Percentiles rank a stretch among this genome's conserved stretches.
These are phyloP conservation scores for Crossocerus cetratus DNA, from an alignment of 2,888 invertebrate genomes.

Conservation along the genomic window DNA sequence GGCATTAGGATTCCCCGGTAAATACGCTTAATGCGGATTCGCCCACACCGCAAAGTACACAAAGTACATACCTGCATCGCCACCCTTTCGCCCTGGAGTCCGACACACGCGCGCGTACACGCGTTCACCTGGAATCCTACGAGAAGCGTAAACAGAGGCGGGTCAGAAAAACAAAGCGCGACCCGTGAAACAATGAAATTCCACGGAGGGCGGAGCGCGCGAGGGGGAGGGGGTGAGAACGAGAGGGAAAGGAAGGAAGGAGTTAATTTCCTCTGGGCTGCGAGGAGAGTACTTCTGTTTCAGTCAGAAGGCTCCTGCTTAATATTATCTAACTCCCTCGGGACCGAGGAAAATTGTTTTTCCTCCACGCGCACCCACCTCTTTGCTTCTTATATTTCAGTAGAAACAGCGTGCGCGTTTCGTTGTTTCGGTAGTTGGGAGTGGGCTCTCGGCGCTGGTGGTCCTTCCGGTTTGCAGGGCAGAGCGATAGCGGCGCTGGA, in stretches of 20 bases:
- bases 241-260: neutral
- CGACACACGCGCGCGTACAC: neutral
- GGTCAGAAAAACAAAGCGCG: conserved; percentile 10
- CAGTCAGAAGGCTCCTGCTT: conserved; percentile 45
- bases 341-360: conserved; percentile 5
- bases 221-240: neutral
- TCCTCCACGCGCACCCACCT: neutral
- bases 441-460: neutral
- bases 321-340: conserved; percentile 33
- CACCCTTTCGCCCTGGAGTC: neutral
- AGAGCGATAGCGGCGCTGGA: conserved; percentile 29
- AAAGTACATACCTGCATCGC: neutral
- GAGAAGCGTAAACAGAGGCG: conserved; percentile 39
- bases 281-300: conserved; percentile 35
- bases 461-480: neutral
- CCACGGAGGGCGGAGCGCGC: conserved; percentile 12
- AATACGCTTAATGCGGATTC: neutral
- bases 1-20: neutral
- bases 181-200: conserved; percentile 33
- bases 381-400: conserved; percentile 1
- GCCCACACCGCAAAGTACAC: neutral
- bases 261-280: conserved; percentile 40
- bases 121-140: neutral
- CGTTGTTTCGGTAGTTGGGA: neutral
- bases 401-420: neutral